A percentile compares a stretch with the other conserved stretches of the same genome.
These are phyloP conservation scores for Dendrolimus punctatus DNA, from an alignment of 1,140 invertebrate genomes.

Conservation along the genomic window DNA sequence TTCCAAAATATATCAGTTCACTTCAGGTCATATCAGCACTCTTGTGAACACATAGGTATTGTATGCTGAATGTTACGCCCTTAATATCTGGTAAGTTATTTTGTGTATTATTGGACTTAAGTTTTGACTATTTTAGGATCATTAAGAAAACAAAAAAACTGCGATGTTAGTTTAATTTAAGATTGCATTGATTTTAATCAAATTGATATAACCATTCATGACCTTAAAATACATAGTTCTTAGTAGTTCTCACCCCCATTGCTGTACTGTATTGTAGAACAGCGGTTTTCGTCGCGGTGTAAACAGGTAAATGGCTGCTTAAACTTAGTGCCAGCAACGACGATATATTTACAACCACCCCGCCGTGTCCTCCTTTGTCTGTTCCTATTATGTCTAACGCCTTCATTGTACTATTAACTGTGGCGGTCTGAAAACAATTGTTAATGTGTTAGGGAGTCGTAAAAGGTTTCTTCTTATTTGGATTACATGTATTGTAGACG, in stretches of 20 bases:
- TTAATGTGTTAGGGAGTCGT: not conserved
- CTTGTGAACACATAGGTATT: too few species aligned
- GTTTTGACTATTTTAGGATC: too few species aligned
- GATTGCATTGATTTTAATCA: not conserved
- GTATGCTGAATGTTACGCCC: too few species aligned
- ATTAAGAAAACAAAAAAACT: too few species aligned
- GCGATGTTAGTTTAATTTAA: too few species aligned
- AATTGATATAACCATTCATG: not conserved
- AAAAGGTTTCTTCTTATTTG: not conserved
- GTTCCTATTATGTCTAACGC: conserved; percentile 71
- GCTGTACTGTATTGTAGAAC: conserved; percentile 73
- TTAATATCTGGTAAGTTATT: too few species aligned
- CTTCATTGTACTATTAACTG: conserved; percentile 58
- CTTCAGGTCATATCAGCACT: too few species aligned
- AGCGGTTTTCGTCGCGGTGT: conserved; percentile 73
- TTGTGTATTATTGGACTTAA: too few species aligned
- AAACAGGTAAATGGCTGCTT: conserved; percentile 66
- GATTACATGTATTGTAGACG: not conserved
- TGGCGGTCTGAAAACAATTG: conserved; percentile 29
- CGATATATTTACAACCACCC: conserved; percentile 66
- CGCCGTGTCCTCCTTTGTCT: conserved; percentile 59
- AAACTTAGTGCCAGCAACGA: conserved; percentile 68
- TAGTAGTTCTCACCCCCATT: conserved; percentile 48
- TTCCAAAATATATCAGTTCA: too few species aligned
- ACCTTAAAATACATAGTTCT: not conserved